phyloP scores from a whole-genome alignment of 2,797 vertebrate genomes.

The Gymnopithys bicolor region DNA sequence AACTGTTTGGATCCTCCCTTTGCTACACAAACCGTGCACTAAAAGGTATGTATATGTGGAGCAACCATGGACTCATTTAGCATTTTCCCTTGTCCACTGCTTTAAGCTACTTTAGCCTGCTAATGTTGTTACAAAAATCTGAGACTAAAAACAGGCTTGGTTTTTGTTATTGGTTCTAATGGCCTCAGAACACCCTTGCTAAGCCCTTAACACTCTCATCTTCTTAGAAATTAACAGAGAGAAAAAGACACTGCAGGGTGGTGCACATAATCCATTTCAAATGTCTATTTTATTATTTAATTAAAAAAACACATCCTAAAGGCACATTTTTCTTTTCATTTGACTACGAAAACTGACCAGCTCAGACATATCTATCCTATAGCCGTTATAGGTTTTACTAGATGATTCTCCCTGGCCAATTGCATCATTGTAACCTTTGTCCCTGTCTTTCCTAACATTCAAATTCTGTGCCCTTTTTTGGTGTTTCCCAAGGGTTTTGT shows the following conservation, averaged over 20 bases:
- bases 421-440: not conserved
- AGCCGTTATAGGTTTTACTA: not conserved
- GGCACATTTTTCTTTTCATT: not conserved
- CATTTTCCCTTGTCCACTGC: not conserved
- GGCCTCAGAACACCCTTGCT: not conserved
- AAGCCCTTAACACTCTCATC: not conserved
- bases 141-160: not conserved
- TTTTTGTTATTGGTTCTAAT: not conserved
- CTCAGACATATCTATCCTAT: not conserved
- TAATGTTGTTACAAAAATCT: not conserved
- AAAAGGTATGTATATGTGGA: not conserved
- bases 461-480: slow-evolving; percentile 3
- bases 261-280: not conserved
- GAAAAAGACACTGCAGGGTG: not conserved
- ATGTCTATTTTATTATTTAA: not conserved
- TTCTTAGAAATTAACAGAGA: not conserved
- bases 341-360: not conserved
- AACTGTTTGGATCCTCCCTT: not conserved
- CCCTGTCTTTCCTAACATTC: not conserved
- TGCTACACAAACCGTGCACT: not conserved
- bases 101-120: not conserved
- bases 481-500: not conserved
- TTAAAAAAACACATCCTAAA: not conserved
- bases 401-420: not conserved
- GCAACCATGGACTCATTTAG: not conserved